phyloP scores from a whole-genome alignment of 2,797 vertebrate genomes.

The Micrastur ruficollis region DNA sequence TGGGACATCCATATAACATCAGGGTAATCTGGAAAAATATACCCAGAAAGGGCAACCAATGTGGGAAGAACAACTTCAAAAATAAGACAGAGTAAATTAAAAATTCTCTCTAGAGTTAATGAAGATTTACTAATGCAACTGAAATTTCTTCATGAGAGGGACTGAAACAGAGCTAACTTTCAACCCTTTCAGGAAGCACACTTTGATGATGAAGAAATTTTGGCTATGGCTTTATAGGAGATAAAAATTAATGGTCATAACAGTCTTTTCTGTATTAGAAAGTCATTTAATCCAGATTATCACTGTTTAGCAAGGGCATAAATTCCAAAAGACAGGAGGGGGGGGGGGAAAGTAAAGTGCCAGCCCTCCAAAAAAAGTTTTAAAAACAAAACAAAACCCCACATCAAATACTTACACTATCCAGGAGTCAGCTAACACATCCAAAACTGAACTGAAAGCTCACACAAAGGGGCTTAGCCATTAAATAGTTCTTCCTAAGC shows the following conservation, averaged over 20 bases:
- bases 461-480: background rate
- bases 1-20: background rate
- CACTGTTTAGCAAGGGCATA: background rate
- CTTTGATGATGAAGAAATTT: background rate
- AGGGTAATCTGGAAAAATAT: background rate
- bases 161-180: background rate
- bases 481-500: background rate
- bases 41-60: background rate
- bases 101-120: background rate
- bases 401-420: background rate
- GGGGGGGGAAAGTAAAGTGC: background rate
- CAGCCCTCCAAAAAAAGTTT: background rate
- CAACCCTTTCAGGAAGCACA: background rate
- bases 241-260: background rate
- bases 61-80: background rate
- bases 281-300: background rate
- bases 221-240: background rate
- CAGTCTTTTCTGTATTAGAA: background rate
- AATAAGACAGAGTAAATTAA: background rate
- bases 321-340: background rate
- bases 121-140: background rate
- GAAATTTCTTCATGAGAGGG: background rate
- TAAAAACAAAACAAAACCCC: background rate
- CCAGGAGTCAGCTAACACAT: background rate
- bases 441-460: background rate